Percentiles rank a stretch among this genome's conserved stretches.
phyloP scores from a whole-genome alignment of 1,140 invertebrate genomes.

The Bemisia tabaci region DNA sequence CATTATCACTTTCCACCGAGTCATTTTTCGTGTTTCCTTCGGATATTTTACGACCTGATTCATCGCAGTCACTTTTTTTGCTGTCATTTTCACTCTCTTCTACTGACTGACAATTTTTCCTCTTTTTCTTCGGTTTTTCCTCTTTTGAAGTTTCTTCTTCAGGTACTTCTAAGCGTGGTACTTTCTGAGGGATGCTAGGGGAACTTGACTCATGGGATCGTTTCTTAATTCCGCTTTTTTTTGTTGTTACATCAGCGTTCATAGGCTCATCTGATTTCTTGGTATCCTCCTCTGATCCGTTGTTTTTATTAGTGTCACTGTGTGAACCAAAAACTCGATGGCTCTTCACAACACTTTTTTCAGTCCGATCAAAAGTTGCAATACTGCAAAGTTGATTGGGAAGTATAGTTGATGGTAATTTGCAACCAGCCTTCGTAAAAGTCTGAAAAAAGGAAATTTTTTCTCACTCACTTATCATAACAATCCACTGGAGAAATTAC shows the following conservation, averaged over 20 bases:
- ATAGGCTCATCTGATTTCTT: neutral
- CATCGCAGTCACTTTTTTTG: no score
- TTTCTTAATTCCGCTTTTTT: neutral
- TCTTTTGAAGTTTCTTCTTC: slow-evolving; percentile 8
- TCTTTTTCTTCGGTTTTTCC: neutral
- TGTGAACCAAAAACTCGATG: neutral
- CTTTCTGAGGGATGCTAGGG: neutral
- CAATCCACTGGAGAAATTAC: no score
- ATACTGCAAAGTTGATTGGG: slow-evolving; percentile 48
- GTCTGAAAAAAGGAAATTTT: slow-evolving; percentile 33
- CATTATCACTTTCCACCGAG: no score
- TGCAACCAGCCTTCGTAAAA: slow-evolving; percentile 51
- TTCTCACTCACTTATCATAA: no score
- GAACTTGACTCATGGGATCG: neutral
- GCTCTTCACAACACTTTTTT: slow-evolving; percentile 12
- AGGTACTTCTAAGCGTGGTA: neutral
- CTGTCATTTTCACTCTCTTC: no score
- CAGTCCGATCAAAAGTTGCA: slow-evolving; percentile 35
- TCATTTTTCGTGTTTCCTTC: no score
- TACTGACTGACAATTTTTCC: neutral
- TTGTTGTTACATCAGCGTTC: no score
- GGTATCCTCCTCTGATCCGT: neutral
- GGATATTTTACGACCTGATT: no score
- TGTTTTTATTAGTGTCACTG: neutral
- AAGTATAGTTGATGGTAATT: slow-evolving; percentile 46